Percentiles rank a stretch among this genome's conserved stretches.
phyloP scores from a whole-genome alignment of 2,888 invertebrate genomes.

The Acanthosepion pharaonis region DNA sequence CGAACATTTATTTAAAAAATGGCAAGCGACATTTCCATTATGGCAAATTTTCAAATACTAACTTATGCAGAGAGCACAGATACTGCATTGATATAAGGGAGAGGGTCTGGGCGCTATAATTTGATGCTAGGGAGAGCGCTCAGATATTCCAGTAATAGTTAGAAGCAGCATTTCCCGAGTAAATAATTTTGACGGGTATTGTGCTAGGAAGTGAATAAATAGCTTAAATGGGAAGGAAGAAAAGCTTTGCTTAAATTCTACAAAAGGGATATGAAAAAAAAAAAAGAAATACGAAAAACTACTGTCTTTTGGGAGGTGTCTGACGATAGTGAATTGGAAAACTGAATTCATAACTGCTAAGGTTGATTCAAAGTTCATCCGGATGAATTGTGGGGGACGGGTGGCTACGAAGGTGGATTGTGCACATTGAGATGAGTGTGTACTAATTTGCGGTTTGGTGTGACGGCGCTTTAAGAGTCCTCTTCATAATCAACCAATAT shows the following conservation, averaged over 20 bases:
- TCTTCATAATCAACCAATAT: neutral
- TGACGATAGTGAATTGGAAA: neutral
- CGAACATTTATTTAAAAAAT: too few species aligned
- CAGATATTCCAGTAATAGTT: too few species aligned
- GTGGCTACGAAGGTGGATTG: neutral
- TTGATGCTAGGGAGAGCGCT: too few species aligned
- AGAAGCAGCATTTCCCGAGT: too few species aligned
- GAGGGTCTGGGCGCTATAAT: too few species aligned
- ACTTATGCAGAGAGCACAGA: too few species aligned
- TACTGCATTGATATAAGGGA: too few species aligned
- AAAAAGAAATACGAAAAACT: neutral
- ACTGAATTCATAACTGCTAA: neutral
- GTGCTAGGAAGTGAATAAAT: too few species aligned
- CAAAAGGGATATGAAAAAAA: neutral
- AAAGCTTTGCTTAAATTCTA: neutral
- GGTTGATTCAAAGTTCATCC: neutral
- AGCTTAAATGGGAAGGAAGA: too few species aligned
- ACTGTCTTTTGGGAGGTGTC: neutral
- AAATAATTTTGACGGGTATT: too few species aligned
- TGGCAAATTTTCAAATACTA: too few species aligned
- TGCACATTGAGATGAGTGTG: neutral
- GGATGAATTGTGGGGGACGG: neutral
- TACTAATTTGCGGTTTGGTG: neutral
- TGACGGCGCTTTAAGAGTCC: neutral
- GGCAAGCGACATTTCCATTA: too few species aligned